Base-by-base conservation (phyloP, 2,797 vertebrate species). In the Gephyroberyx darwinii region DNA sequence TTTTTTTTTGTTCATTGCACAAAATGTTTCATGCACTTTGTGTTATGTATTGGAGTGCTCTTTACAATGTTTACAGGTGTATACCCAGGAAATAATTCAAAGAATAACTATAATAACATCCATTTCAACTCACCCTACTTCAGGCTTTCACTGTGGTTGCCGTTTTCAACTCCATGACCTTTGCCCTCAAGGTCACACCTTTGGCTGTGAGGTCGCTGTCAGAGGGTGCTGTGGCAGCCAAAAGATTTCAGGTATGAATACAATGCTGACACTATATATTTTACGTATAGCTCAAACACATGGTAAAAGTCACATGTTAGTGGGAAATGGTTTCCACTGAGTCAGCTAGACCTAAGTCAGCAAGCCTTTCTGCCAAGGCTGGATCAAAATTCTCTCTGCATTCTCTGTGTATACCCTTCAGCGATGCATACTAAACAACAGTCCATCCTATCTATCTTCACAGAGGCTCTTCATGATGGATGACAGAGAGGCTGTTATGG, bases 141-240 rank as follows among this genome's bases (percentile, higher is more conserved):
- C 83, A 95, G 95, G 95, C 94, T 48, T 96, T 96, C 83, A 96
- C 95, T 5, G 90, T 95, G 33, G 92, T 96, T 22, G 92, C 94
- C 20, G 93, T 95, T 74, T 96, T 95, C 89, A 95, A 95, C 85
- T 94, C 94, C 83, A 95, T 95, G 95, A 94, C 94, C 22, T 95
- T 94, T 84, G 90, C 94, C 65, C 87, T 95, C 45, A 95, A 95
- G 86, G 89, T 95, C 82, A 95, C 94, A n/a, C 95, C 94, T 0
- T 37, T 94, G 75, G 92, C 94, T 7, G 91, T 95, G 35, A 92
- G 93, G 65, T 58, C 94, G 7, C 82, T 95, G 63, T 94, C 95
- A 0, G 95, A 95, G 79, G 95, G 92, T 1, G 76, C 90, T 0
- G 91, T 96, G 9, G 94, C 95, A 7, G 88, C 93, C 50, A 93